Evolutionary conservation across 2,888 invertebrate species (phyloP).

Genomic region (Philopedon plagiatum): DNA sequence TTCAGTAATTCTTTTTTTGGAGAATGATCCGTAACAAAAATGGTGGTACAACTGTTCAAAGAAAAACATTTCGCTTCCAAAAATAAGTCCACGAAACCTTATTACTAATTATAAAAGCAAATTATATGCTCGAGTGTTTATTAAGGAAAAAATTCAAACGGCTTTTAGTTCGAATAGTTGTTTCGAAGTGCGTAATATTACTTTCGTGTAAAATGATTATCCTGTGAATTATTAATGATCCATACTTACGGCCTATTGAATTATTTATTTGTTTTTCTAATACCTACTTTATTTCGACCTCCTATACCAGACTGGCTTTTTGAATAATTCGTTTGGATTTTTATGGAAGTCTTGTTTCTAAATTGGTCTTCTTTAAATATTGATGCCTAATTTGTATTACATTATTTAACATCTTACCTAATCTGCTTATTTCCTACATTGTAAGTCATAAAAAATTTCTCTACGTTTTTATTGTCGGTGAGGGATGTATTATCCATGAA

Average conservation of each 20-base stretch:
- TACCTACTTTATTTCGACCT: constrained; percentile 19
- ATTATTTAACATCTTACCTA: no score
- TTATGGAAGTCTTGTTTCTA: neutral
- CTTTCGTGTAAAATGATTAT: constrained; percentile 13
- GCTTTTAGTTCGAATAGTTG: neutral
- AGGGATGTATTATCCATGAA: no score
- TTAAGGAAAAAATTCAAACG: neutral
- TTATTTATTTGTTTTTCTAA: constrained; percentile 32
- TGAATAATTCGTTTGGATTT: constrained; percentile 25
- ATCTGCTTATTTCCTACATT: no score
- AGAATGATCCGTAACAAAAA: neutral
- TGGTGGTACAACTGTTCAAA: constrained; percentile 5
- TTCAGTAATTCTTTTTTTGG: neutral
- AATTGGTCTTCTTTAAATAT: neutral
- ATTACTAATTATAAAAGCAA: constrained; percentile 23
- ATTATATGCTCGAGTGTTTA: constrained; percentile 22
- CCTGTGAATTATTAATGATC: constrained; percentile 32
- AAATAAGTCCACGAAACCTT: constrained; percentile 10
- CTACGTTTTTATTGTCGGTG: no score
- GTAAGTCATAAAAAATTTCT: no score
- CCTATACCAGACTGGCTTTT: constrained; percentile 12
- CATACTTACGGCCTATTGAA: constrained; percentile 24
- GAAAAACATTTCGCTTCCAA: constrained; percentile 10
- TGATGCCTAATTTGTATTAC: neutral
- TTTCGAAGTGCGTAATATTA: neutral